These are phyloP conservation scores for Pollicipes pollicipes DNA, from an alignment of 1,140 invertebrate genomes.

Conservation along the genomic window DNA sequence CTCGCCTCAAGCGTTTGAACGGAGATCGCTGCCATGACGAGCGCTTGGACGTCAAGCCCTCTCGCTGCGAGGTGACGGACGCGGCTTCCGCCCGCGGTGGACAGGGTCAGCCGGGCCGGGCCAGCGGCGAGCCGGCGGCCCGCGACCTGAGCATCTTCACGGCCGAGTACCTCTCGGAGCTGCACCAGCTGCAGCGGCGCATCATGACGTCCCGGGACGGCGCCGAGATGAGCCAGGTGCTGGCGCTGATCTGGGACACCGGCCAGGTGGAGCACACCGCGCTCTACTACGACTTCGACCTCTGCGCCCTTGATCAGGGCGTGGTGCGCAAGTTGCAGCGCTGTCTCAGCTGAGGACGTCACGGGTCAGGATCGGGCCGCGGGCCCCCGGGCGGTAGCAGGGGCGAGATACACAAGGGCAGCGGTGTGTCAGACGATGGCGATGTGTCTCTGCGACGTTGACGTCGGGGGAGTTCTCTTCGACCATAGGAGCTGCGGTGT, in stretches of 20 bases:
- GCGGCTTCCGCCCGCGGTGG: too few species aligned
- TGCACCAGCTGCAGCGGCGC: conserved; percentile 57
- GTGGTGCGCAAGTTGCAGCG: conserved; percentile 61
- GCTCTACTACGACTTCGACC: conserved; percentile 72
- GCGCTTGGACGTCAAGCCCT: neutral
- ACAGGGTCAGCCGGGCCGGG: too few species aligned
- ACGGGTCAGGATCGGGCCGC: too few species aligned
- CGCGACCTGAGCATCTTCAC: neutral
- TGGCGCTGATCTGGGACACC: conserved; percentile 67
- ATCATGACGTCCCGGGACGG: conserved; percentile 70
- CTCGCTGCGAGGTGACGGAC: neutral
- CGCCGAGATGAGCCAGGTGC: conserved; percentile 58
- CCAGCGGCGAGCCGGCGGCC: too few species aligned
- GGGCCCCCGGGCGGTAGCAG: too few species aligned
- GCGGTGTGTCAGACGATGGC: too few species aligned
- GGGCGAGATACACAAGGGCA: too few species aligned
- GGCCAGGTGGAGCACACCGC: conserved; percentile 65
- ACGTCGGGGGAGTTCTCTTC: too few species aligned
- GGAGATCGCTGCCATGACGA: too few species aligned
- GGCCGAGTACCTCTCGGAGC: conserved; percentile 49
- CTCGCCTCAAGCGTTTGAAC: neutral
- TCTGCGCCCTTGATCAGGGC: conserved; percentile 55
- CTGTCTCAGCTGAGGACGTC: conserved; percentile 29
- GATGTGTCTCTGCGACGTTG: too few species aligned
- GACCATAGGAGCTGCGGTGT: too few species aligned